Evolutionary conservation across 1,140 invertebrate species (phyloP), one percentile per base, ranked within the genome.

Genomic region (Neodiprion fabricii): DNA sequence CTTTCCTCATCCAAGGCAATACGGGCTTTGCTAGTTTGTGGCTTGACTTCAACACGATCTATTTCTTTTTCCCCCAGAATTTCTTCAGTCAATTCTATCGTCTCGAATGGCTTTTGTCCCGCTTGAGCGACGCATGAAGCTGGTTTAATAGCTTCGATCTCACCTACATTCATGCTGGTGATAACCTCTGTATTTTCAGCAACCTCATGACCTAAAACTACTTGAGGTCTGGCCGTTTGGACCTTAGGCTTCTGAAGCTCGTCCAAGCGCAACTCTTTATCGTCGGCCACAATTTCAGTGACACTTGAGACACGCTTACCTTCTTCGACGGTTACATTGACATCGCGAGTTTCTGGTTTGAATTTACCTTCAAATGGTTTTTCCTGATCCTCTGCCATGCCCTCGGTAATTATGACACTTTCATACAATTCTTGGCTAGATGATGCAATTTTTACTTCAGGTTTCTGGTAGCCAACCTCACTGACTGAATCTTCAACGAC

Each of bases 311-410:
- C 81, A 9, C 79, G 78, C 71, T 85, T 85, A 7, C 80, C 83
- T 72, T 87, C 84, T 75, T 88, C 85, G 12, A 89, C 70, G 9
- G 79, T 76, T 7, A 87, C 65, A n/a, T 82, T 78, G 70, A 83
- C 83, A 14, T 78, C 80, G 21, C 82, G 78, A 10, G 79, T 74
- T 14, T 79, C 72, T 7, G 87, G 84, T 75, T 84, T 83, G 50
- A 84, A 83, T 70, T 84, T 83, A 23, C 72, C 80, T 74, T 81
- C 77, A 72, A 88, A 87, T 14, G 77, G 65, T 68, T 79, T 79
- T 79, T 90, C 90, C 72, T 79, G 83, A 78, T 91, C 90, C 48
- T 85, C 82, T 47, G 80, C 73, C 9, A 87, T 81, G 61, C 84
- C 83, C 78, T 90, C 82, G 11, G 84, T 83, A 10, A 91, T 78